phyloP scores from a whole-genome alignment of 2,797 vertebrate genomes.

The Sebastes matsubarae region DNA sequence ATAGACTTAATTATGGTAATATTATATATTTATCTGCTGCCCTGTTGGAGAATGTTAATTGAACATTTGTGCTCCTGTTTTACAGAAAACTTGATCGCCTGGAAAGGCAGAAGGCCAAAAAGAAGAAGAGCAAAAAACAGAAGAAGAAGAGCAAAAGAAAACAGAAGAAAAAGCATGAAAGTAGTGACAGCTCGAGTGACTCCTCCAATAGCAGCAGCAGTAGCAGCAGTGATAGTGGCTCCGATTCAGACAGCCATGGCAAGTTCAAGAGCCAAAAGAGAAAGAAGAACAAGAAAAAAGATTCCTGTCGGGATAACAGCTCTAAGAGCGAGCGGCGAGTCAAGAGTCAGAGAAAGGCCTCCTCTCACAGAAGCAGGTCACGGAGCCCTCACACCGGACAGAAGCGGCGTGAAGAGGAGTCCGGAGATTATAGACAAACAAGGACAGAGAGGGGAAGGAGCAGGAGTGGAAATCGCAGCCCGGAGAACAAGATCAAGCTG shows the following conservation, averaged over 20 bases:
- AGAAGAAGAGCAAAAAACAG: conserved; percentile 89
- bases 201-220: conserved; percentile 70
- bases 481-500: conserved; percentile 50
- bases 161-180: conserved; percentile 83
- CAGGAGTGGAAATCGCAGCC: conserved; percentile 54
- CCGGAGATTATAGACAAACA: conserved; percentile 51
- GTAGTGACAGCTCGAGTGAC: conserved; percentile 74
- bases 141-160: conserved; percentile 88
- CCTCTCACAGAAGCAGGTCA: conserved; percentile 77
- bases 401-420: conserved; percentile 62
- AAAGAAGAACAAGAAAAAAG: conserved; percentile 84
- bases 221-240: conserved; percentile 66
- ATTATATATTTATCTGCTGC: neutral
- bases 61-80: conserved; percentile 6
- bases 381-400: conserved; percentile 73
- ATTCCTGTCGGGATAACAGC: conserved; percentile 83
- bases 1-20: neutral
- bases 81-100: conserved; percentile 94
- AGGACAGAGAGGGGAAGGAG: conserved; percentile 61
- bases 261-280: conserved; percentile 85
- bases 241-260: conserved; percentile 61
- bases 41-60: neutral
- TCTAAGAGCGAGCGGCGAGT: conserved; percentile 78
- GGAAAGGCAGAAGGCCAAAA: conserved; percentile 91
- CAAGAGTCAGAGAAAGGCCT: conserved; percentile 83